phyloP scores from a whole-genome alignment of 2,113 vertebrate genomes.

The Galemys pyrenaicus region DNA sequence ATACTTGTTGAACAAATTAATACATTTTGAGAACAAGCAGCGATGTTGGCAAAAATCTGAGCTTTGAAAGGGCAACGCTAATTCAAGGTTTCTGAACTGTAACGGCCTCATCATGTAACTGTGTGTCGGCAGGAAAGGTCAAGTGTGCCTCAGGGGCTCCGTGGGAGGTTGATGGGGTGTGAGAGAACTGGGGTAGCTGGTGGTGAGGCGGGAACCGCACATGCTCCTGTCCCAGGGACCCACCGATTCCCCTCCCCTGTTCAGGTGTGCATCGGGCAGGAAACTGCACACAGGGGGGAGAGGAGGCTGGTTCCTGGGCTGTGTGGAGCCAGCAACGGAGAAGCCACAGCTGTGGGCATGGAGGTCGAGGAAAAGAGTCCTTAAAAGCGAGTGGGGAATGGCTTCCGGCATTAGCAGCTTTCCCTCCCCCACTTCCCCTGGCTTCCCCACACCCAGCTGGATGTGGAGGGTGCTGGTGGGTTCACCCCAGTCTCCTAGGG shows the following conservation, averaged over 20 bases:
- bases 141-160: neutral
- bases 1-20: neutral
- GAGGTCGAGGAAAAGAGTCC: neutral
- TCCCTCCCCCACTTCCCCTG: fast-evolving
- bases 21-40: neutral
- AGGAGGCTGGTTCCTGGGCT: neutral
- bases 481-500: neutral
- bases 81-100: neutral
- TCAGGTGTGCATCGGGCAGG: neutral
- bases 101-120: fast-evolving
- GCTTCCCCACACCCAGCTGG: neutral
- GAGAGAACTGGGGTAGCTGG: neutral
- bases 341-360: neutral
- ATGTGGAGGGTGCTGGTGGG: neutral
- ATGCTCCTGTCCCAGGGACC: neutral
- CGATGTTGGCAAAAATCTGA: neutral
- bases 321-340: neutral
- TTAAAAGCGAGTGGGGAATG: neutral
- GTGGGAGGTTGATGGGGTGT: neutral
- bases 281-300: neutral
- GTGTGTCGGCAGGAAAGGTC: neutral
- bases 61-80: neutral
- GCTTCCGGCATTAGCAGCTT: neutral
- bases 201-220: neutral
- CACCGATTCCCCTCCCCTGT: fast-evolving